These are phyloP conservation scores for Plebejus anna DNA, from an alignment of 2,888 invertebrate species.

Conservation along the genomic window DNA sequence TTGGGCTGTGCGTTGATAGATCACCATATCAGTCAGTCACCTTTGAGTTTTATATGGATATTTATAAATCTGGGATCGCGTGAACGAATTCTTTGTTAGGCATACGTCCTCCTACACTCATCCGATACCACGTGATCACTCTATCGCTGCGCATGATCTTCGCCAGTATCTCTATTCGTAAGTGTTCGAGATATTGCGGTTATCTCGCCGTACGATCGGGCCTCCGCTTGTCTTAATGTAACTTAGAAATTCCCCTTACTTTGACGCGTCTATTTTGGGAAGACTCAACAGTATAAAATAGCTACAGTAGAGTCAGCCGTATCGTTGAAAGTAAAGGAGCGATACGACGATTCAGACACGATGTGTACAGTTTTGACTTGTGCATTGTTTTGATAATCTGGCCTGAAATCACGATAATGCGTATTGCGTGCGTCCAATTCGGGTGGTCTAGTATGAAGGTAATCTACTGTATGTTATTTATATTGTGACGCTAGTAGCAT, in stretches of 20 bases:
- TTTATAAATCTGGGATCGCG: conserved; percentile 18
- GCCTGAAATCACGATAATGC: neutral
- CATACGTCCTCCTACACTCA: conserved; percentile 52
- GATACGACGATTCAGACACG: no score
- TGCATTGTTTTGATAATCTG: no score
- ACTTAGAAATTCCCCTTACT: conserved; percentile 17
- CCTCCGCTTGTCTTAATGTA: neutral
- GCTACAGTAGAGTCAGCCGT: neutral
- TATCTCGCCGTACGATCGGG: conserved; percentile 32
- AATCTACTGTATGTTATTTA: neutral
- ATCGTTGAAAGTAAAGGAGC: neutral
- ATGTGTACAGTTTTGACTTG: no score
- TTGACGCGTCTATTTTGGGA: conserved; percentile 15
- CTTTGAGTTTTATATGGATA: neutral
- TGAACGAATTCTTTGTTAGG: conserved; percentile 35
- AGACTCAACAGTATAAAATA: neutral
- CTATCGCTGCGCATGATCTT: conserved; percentile 70
- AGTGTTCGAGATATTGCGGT: conserved; percentile 43
- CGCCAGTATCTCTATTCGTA: conserved; percentile 61
- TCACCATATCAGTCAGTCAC: no score
- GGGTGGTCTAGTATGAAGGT: neutral
- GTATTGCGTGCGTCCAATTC: neutral
- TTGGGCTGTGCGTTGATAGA: no score
- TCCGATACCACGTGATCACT: conserved; percentile 63
- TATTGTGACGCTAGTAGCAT: conserved; percentile 5